Conservation (phyloP, 2,797 vertebrate species). For the Pseudopleuronectes americanus region DNA sequence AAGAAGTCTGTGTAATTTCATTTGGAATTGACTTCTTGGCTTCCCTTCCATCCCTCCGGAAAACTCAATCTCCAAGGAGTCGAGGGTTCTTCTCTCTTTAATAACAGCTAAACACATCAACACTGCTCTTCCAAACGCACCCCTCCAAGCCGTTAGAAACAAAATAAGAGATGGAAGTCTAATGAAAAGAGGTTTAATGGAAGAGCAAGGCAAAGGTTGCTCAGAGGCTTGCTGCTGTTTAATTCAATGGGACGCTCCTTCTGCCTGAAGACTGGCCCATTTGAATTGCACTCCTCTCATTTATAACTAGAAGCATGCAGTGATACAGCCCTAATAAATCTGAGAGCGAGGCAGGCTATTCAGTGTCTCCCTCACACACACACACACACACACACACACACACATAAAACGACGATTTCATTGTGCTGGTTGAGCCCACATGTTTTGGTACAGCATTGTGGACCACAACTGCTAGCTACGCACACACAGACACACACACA, state of each 20-base stretch:
- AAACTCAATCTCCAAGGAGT: slow-evolving; percentile 76
- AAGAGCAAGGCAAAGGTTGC: slow-evolving; percentile 77
- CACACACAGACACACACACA: slow-evolving; percentile 6
- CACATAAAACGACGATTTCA: slow-evolving; percentile 52
- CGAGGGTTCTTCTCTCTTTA: slow-evolving; percentile 70
- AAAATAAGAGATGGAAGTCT: slow-evolving; percentile 78
- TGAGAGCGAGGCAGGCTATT: slow-evolving; percentile 63
- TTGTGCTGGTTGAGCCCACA: slow-evolving; percentile 56
- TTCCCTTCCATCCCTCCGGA: slow-evolving; percentile 67
- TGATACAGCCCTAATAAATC: slow-evolving; percentile 69
- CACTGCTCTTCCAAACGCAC: slow-evolving; percentile 58
- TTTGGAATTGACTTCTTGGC: slow-evolving; percentile 71
- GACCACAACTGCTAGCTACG: slow-evolving; percentile 14
- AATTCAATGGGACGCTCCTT: slow-evolving; percentile 78
- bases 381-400: slow-evolving; percentile 21
- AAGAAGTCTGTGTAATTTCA: slow-evolving; percentile 74
- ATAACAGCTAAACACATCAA: slow-evolving; percentile 80
- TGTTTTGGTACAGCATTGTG: slow-evolving; percentile 36
- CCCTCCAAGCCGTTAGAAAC: slow-evolving; percentile 66
- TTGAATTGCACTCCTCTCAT: slow-evolving; percentile 80
- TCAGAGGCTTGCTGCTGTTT: slow-evolving; percentile 77
- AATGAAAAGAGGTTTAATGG: slow-evolving; percentile 85
- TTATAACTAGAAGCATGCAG: slow-evolving; percentile 73
- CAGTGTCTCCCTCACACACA: slow-evolving; percentile 47
- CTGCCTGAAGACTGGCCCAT: slow-evolving; percentile 72